Percentiles rank a stretch among this genome's conserved stretches.
Evolutionary conservation across 1,140 invertebrate genomes (phyloP).

Genomic region (Drosophila grimshawi): DNA sequence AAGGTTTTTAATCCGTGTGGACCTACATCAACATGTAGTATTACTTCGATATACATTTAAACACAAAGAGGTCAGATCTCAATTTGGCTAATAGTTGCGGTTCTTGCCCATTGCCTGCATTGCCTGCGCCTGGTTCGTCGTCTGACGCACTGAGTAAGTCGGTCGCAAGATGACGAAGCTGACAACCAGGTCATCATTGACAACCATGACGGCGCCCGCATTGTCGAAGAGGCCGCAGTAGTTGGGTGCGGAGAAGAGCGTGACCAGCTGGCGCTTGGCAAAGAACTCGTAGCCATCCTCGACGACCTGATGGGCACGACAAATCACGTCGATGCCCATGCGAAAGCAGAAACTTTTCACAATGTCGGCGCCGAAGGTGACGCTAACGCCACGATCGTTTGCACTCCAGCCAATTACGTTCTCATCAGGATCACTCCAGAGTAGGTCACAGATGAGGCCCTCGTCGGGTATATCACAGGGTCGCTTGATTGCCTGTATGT

Average conservation of each 20-base stretch:
- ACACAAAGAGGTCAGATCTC: no score
- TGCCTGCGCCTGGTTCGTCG: neutral
- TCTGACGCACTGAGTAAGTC: neutral
- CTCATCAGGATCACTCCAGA: constrained; percentile 95
- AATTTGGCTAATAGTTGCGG: constrained; percentile 30
- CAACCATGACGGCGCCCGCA: constrained; percentile 98
- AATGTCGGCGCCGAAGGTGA: constrained; percentile 92
- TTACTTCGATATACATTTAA: no score
- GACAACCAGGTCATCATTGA: constrained; percentile 29
- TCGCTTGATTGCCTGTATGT: constrained; percentile 94
- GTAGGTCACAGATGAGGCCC: constrained; percentile 91
- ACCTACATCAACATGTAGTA: no score
- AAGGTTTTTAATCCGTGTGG: no score
- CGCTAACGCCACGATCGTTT: constrained; percentile 93
- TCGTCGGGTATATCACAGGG: constrained; percentile 95
- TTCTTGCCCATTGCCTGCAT: constrained; percentile 32
- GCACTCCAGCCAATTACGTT: constrained; percentile 93
- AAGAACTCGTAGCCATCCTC: constrained; percentile 95
- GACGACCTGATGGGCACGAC: constrained; percentile 95
- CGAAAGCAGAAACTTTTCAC: constrained; percentile 92
- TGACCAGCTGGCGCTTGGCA: constrained; percentile 90
- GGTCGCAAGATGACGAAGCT: constrained; percentile 37
- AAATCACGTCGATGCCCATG: constrained; percentile 93
- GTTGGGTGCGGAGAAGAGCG: constrained; percentile 93
- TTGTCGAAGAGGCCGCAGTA: constrained; percentile 95